Percentiles rank a stretch among this genome's conserved stretches.
These are phyloP conservation scores for Lasioglossum malachurum DNA, from an alignment of 2,888 invertebrate species.

Conservation along the genomic window DNA sequence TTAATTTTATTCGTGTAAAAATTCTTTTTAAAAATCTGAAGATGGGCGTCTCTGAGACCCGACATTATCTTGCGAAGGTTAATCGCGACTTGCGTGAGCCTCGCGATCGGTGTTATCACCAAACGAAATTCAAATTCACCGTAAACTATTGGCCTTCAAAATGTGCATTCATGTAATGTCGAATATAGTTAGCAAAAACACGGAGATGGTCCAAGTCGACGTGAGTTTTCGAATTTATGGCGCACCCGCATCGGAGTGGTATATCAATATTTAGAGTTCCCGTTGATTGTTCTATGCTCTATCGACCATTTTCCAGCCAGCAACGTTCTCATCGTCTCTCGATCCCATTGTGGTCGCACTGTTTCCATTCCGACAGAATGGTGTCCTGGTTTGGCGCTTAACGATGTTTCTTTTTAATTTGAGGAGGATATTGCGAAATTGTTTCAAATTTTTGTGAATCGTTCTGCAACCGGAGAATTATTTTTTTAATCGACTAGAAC, in stretches of 20 bases:
- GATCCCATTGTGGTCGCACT: background rate
- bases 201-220: background rate
- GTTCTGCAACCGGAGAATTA: background rate
- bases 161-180: no score
- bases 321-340: background rate
- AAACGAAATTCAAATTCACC: no score
- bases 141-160: no score
- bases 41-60: no score
- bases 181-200: no score
- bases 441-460: background rate
- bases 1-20: no score
- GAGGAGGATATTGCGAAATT: background rate
- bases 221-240: background rate
- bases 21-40: no score
- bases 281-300: background rate
- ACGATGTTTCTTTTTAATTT: background rate
- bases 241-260: background rate
- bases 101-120: background rate
- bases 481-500: background rate
- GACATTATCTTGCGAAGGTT: no score
- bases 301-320: background rate
- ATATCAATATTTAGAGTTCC: background rate
- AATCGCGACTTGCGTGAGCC: conserved; percentile 1
- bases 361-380: background rate
- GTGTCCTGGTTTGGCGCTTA: no score